phyloP scores from a whole-genome alignment of 2,888 invertebrate species.

The Chymomyza caudatula region DNA sequence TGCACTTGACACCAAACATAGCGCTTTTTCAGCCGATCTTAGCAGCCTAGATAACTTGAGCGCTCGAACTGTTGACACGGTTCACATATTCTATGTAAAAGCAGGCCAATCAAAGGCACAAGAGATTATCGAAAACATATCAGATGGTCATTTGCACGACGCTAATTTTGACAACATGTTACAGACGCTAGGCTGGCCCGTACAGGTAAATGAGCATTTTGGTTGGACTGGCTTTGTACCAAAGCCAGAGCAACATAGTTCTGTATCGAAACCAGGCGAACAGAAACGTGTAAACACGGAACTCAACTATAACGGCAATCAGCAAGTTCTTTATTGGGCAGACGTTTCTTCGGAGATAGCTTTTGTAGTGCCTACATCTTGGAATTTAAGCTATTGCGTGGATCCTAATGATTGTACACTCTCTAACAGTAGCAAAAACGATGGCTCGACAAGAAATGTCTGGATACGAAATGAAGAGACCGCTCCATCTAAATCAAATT shows the following conservation, averaged over 20 bases:
- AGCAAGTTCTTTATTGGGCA: constrained; percentile 95
- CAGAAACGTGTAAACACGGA: constrained; percentile 76
- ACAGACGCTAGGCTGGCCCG: constrained; percentile 91
- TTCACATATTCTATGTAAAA: constrained; percentile 95
- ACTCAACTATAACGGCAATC: constrained; percentile 88
- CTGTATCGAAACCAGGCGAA: constrained; percentile 7
- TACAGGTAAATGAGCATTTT: constrained; percentile 90
- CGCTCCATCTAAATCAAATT: constrained; percentile 75
- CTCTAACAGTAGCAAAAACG: constrained; percentile 70
- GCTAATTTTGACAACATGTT: constrained; percentile 82
- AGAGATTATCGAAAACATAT: constrained; percentile 84
- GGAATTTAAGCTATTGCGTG: constrained; percentile 78
- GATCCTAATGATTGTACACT: constrained; percentile 29
- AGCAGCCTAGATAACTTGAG: constrained; percentile 91
- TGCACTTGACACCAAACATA: constrained; percentile 75
- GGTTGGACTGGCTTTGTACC: constrained; percentile 96
- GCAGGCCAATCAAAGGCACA: constrained; percentile 87
- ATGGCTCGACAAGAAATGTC: constrained; percentile 54
- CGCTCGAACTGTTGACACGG: constrained; percentile 92
- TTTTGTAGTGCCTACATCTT: constrained; percentile 90
- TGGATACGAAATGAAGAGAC: constrained; percentile 63
- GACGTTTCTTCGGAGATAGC: constrained; percentile 96
- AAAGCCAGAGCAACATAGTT: constrained; percentile 79
- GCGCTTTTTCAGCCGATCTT: constrained; percentile 88
- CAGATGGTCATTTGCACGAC: constrained; percentile 75